Base-by-base conservation (phyloP, 2,797 vertebrate species). In the Sebastes nivosus region DNA sequence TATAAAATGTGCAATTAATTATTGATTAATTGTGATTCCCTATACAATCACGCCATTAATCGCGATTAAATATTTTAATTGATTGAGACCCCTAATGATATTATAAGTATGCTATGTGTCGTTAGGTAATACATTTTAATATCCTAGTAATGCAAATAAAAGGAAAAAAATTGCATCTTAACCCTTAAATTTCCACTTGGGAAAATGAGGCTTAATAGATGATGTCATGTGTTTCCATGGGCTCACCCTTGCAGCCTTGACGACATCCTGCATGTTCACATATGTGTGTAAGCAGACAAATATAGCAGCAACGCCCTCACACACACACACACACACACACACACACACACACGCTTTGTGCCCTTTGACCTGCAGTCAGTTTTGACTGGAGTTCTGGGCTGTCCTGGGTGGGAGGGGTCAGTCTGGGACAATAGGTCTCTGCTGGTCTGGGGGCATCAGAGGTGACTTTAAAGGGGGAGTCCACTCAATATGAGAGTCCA, bases 381-480 rank as follows among this genome's bases (percentile, higher is more conserved):
- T 86, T 67, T 77, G 86, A 85, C 88, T 80, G 52, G 74, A 85
- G 82, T 77, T 79, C n/a, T 52, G 78, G 79, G 76, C 66, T 27
- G 75, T 88, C 29, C 63, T 68, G 82, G 72, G 74, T 65, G 83
- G 85, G 81, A 79, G 77, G 81, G 87, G 86, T 88, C 86, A 80
- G 50, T 0, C 8, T 34, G 64, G 88, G 77, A 94, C 93, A 94
- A 94, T 94, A 58, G 92, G 73, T 25, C 75, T 79, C 61, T 65
- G 66, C 63, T 72, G 27, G 78, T 83, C 88, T 74, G 67, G 60
- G 76, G 82, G 46, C 72, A 59, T 54, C 24, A 50, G 67, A 34
- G 32, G 7, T 81, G 88, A 87, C 85, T 88, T 88, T 80, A 77
- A 79, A 82, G 73, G 55, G 74, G 55, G 64, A 59, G 20, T 69